Evolutionary conservation across 2,797 vertebrate species (phyloP).

Genomic region (Schizopygopsis pylzovi): DNA sequence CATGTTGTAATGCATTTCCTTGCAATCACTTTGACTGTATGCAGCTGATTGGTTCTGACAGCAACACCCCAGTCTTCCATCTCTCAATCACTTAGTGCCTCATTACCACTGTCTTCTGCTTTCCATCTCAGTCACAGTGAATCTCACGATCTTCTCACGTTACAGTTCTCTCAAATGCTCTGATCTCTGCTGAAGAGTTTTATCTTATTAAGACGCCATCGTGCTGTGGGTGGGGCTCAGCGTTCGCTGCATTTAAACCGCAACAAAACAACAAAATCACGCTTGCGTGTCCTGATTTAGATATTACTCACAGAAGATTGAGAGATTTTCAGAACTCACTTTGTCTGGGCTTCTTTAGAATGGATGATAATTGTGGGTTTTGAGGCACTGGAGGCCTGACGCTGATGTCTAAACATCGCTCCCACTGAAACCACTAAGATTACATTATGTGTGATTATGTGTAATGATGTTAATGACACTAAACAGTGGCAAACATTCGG

Average conservation of each 20-base stretch:
- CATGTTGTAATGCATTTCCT: conserved; percentile 62
- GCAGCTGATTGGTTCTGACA: conserved; percentile 75
- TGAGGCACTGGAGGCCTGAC: conserved; percentile 49
- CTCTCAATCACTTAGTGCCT: conserved; percentile 57
- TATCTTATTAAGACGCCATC: conserved; percentile 51
- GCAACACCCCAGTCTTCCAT: conserved; percentile 61
- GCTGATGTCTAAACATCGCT: conserved; percentile 57
- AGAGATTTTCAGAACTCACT: conserved; percentile 30
- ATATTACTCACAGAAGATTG: neutral
- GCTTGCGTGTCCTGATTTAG: neutral
- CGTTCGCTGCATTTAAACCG: conserved; percentile 30
- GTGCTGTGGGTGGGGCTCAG: conserved; percentile 18
- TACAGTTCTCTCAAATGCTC: conserved; percentile 37
- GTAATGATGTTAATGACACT: conserved; percentile 58
- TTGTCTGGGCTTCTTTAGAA: conserved; percentile 42
- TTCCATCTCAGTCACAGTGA: conserved; percentile 43
- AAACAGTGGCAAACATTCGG: conserved; percentile 42
- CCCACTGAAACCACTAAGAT: conserved; percentile 45
- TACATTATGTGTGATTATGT: conserved; percentile 57
- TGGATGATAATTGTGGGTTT: conserved; percentile 55
- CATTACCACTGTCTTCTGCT: conserved; percentile 33
- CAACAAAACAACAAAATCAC: conserved; percentile 33
- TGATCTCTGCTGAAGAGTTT: conserved; percentile 49
- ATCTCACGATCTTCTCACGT: conserved; percentile 51
- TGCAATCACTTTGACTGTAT: conserved; percentile 57